Evolutionary conservation across 2,797 vertebrate species (phyloP).

Genomic region (Myotis findleyi): DNA sequence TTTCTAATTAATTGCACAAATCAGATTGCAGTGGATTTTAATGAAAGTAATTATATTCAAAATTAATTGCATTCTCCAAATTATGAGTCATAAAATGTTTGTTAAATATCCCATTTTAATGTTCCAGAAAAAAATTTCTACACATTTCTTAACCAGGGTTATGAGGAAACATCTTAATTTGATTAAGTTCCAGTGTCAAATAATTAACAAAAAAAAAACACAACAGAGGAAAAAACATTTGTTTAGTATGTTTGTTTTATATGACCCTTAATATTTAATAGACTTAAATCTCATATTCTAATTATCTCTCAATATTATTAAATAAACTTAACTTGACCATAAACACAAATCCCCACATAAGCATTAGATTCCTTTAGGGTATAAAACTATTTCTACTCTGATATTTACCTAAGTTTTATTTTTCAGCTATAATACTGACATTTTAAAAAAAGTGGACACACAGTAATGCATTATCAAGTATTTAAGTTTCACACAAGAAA

Average conservation of each 20-base stretch:
- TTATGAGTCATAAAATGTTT: conserved; percentile 64
- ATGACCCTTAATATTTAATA: conserved; percentile 56
- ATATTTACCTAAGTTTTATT: conserved; percentile 15
- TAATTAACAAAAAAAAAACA: conserved; percentile 45
- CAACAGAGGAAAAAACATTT: conserved; percentile 16
- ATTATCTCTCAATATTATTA: conserved; percentile 69
- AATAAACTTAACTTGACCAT: conserved; percentile 43
- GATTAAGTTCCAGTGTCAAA: conserved; percentile 69
- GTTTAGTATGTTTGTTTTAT: conserved; percentile 53
- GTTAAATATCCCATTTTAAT: conserved; percentile 66
- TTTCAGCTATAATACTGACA: conserved; percentile 1
- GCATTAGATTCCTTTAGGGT: background rate
- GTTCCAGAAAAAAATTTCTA: conserved; percentile 48
- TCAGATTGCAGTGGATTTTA: conserved; percentile 62
- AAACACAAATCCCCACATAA: conserved; percentile 43
- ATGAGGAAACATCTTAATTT: conserved; percentile 70
- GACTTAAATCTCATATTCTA: conserved; percentile 70
- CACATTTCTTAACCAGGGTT: conserved; percentile 68
- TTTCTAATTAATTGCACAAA: conserved; percentile 61
- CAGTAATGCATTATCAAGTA: background rate
- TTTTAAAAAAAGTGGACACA: background rate
- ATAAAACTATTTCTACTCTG: conserved; percentile 15
- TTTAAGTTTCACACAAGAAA: conserved; percentile 23
- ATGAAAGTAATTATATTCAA: conserved; percentile 66
- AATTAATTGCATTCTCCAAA: conserved; percentile 70